These are phyloP conservation scores for Unio pictorum DNA, from an alignment of 2,888 invertebrate species.

Conservation along the genomic window DNA sequence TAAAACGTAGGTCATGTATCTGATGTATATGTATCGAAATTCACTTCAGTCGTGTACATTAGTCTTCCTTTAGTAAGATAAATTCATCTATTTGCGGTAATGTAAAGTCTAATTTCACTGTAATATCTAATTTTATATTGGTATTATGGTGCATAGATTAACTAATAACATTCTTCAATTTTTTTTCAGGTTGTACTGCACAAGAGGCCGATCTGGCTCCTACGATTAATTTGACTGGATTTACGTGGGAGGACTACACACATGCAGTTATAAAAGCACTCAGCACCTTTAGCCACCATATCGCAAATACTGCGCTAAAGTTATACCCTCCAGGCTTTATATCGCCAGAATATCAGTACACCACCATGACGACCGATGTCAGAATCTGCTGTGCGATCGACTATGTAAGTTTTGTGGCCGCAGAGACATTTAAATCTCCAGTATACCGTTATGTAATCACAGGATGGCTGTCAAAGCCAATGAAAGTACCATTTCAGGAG, in stretches of 20 bases:
- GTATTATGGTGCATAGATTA: background rate
- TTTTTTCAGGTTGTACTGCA: slow-evolving; percentile 44
- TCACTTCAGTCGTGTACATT: no score
- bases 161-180: background rate
- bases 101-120: no score
- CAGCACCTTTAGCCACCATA: slow-evolving; percentile 44
- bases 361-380: slow-evolving; percentile 56
- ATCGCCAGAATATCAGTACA: slow-evolving; percentile 50
- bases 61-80: no score
- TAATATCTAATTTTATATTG: background rate
- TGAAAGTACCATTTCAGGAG: slow-evolving; percentile 17
- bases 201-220: slow-evolving; percentile 54
- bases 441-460: slow-evolving; percentile 53
- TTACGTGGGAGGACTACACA: slow-evolving; percentile 50
- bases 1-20: no score
- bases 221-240: slow-evolving; percentile 37
- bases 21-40: no score
- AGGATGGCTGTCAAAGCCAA: slow-evolving; percentile 39
- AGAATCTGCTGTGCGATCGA: slow-evolving; percentile 56
- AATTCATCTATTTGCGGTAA: no score
- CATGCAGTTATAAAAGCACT: slow-evolving; percentile 47
- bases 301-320: slow-evolving; percentile 28
- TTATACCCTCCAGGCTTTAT: slow-evolving; percentile 33
- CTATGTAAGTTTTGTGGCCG: slow-evolving; percentile 29
- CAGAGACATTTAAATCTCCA: slow-evolving; percentile 24